Base-by-base conservation (phyloP, 2,888 invertebrate genomes). In the Catocala nupta region DNA sequence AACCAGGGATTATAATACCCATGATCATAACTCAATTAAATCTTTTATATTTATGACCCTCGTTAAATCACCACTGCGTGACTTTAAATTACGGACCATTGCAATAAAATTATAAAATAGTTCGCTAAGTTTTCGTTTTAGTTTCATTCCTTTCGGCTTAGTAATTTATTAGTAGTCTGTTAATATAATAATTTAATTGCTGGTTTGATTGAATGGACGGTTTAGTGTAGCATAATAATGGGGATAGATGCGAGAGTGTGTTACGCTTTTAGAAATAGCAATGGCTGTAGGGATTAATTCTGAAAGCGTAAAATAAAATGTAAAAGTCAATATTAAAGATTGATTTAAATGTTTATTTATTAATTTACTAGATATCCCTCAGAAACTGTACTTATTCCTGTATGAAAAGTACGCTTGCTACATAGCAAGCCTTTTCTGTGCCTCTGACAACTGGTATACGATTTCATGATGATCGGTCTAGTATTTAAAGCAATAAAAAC, bases 11-110 rank as follows among this genome's bases (percentile, higher is more conserved):
- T 91, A 90, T 89, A 87, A 87, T 86, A 83, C 83, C 85, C 84
- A 90, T 90, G 89, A 91, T 92, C 90, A 93, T 93, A 93, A 93
- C 88, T 93, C 91, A 93, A 93, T 93, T 91, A 92, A 92, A 92
- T 92, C 92, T 92, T 88, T 69, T 85, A 83, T 89, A 93, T 93
- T 93, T 92, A 93, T 91, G 86, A 59, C 50, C 59, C 74, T 83
- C 83, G 80, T 90, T 90, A 90, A 90, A 89, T 91, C 88, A 91
- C 84, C 87, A 87, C 81, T 76, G 77, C 77, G 72, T 70, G 77
- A 77, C 77, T 76, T 70, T 89, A 87, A 87, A 88, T 89, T 87
- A 84, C 73, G 75, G 65, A 73, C 68, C 69, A 84, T 81, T 81
- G 82, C 80, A 75, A 79, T 81, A 78, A 80, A 77, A 80, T 79